Base-by-base conservation (phyloP, 2,888 invertebrate species). In the Synergus itoensis region DNA sequence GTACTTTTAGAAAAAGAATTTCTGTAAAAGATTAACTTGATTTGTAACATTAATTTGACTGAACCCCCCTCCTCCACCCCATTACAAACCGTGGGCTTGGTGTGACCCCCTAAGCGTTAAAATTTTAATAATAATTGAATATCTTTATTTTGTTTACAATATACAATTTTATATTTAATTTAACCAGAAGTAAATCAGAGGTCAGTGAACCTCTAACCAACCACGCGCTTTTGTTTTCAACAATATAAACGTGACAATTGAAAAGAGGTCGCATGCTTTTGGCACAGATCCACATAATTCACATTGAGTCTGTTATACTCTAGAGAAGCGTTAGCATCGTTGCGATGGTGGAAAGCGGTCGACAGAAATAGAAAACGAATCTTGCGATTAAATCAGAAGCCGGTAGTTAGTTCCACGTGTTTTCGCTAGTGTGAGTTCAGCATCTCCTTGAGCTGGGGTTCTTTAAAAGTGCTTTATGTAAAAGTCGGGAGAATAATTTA, bases 191-290 rank as follows among this genome's bases (percentile, higher is more conserved):
- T 1, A 48, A 48, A 57, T 1, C 8, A 57, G 57, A 57, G 18
- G 57, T 57, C 18, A 57, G 9, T 57, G 57, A 9, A 57, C 18
- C 57, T 57, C 8, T 18, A 57, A 18, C 9, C 18, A 57, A 7
- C 57, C 57, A 57, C 18, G 18, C 18, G 1, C 57, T 8, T 57
- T 57, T 57, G 57, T 18, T 9, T 36, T 12, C 48, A 43, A 45
- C 48, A 69, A 69, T 48, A 69, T 28, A 69, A 69, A 69, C 48
- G 28, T 21, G 28, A 21, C 21, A 45, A 28, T 69, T 21, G 14
- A 36, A 69, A 69, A 69, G 69, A 69, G 69, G 69, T 69, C 48
- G 69, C 45, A 69, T 69, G 69, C 48, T 69, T 69, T 69, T 69
- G 69, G 69, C 45, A 36, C 69, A 69, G 16, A 69, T 69, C 69